Base-by-base conservation (phyloP, 2,113 vertebrate genomes). In the Ptilorrhoa leucosticta region DNA sequence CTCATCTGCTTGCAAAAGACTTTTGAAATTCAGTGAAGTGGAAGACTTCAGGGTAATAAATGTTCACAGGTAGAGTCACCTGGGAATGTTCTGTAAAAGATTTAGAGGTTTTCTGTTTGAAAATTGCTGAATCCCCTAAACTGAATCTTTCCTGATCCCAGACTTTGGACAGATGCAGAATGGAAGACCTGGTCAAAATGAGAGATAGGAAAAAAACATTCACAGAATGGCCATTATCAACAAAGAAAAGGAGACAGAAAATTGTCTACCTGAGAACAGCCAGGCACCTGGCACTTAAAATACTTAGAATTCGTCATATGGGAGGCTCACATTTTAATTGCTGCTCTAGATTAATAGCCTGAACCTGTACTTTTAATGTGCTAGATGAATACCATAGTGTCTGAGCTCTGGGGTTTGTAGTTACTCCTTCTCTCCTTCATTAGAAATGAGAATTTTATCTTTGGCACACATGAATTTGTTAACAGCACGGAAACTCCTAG, bases 21-120 rank as follows among this genome's bases (percentile, higher is more conserved):
- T 78, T 97, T 92, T 73, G 63, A 94, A 96, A 88, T 93, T 91
- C 79, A 88, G 39, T 83, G 77, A 58, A 63, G 66, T 91, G 58
- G 71, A 94, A 92, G 82, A 58, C 87, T 65, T 93, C 66, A 63
- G 85, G 93, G 79, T 91, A 91, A 86, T 91, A 73, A 90, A 92
- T 54, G 80, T 71, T 89, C 86, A 72, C 35, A 66, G 39, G 19
- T 7, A 63, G 42, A 90, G 57, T 83, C 76, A 83, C n/a, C 35
- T 70, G 58, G 68, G 86, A 94, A 73, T 2, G 3, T 51, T 93
- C 76, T 90, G 50, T 73, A 45, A 92, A 94, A 94, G 48, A 78
- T 87, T 75, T 83, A 91, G 61, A 80, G 28, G 26, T 56, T 86
- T 90, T 83, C 26, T 83, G 15, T 77, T 93, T 70, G 71, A 92